Evolutionary conservation across 2,797 vertebrate genomes (phyloP).

Genomic region (Cossypha polioptera): DNA sequence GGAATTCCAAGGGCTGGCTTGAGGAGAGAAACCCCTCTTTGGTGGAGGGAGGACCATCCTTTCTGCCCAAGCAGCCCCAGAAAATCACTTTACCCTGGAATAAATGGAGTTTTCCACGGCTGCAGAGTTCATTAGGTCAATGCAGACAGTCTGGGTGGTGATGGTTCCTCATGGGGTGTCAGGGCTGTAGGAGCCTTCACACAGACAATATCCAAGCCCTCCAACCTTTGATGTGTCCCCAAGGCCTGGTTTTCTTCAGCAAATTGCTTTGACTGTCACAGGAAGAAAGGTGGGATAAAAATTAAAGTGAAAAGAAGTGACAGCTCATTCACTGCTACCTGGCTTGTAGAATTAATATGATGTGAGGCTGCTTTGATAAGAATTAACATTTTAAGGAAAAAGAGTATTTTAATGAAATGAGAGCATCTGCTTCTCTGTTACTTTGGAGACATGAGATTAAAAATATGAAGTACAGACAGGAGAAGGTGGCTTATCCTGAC

Average conservation of each 20-base stretch:
- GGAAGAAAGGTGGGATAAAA: background rate
- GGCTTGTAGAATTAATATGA: background rate
- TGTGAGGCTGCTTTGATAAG: background rate
- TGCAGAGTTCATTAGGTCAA: background rate
- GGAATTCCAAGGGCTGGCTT: background rate
- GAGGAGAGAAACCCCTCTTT: background rate
- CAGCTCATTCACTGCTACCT: background rate
- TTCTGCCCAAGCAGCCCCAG: background rate
- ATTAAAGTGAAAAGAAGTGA: background rate
- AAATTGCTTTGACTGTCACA: background rate
- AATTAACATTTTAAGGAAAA: background rate
- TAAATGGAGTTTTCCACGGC: background rate
- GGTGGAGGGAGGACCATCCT: accelerated
- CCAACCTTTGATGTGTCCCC: background rate
- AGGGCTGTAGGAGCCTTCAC: background rate
- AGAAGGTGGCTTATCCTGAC: background rate
- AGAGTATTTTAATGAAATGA: background rate
- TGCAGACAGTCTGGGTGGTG: background rate
- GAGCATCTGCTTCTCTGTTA: background rate
- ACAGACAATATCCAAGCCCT: background rate
- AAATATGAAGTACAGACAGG: background rate
- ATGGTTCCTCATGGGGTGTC: background rate
- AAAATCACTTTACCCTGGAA: background rate
- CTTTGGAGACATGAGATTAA: background rate
- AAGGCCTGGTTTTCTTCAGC: background rate